phyloP scores from a whole-genome alignment of 2,888 invertebrate genomes.

The Spilarctia lutea region DNA sequence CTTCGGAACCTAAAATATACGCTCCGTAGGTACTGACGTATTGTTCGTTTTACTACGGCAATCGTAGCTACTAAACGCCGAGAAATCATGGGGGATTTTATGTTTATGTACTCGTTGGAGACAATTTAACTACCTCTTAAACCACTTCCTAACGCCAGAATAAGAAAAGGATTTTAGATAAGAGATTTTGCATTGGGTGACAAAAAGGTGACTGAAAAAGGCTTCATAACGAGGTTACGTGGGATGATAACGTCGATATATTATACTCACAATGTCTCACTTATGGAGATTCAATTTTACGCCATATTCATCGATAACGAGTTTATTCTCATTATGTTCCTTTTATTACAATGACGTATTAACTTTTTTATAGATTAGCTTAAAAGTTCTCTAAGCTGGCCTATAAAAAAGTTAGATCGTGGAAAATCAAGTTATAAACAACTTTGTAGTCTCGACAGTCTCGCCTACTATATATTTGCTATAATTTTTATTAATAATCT shows the following conservation, averaged over 20 bases:
- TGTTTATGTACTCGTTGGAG: not conserved
- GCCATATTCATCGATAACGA: constrained; percentile 16
- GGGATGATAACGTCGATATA: constrained; percentile 21
- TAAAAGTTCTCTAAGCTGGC: not conserved
- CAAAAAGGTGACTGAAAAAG: constrained; percentile 16
- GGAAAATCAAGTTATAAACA: not conserved
- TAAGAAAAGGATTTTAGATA: constrained; percentile 4
- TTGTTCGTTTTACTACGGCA: not conserved
- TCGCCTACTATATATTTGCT: not conserved
- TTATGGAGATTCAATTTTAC: constrained; percentile 24
- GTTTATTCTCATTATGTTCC: constrained; percentile 5
- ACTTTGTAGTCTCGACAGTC: not conserved
- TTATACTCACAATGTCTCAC: constrained; percentile 19
- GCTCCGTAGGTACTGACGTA: not conserved
- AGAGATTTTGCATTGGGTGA: constrained; percentile 10
- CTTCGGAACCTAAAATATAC: not conserved
- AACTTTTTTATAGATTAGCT: constrained; percentile 10
- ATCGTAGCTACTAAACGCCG: not conserved
- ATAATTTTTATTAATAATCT: not conserved
- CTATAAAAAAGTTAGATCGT: not conserved
- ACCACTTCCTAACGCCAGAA: constrained; percentile 1
- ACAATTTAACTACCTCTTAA: not conserved
- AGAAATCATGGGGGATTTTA: not conserved
- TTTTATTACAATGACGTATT: constrained; percentile 13
- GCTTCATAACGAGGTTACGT: constrained; percentile 17